Conservation (phyloP, 1,140 invertebrate species). For the Drosophila hydei region DNA sequence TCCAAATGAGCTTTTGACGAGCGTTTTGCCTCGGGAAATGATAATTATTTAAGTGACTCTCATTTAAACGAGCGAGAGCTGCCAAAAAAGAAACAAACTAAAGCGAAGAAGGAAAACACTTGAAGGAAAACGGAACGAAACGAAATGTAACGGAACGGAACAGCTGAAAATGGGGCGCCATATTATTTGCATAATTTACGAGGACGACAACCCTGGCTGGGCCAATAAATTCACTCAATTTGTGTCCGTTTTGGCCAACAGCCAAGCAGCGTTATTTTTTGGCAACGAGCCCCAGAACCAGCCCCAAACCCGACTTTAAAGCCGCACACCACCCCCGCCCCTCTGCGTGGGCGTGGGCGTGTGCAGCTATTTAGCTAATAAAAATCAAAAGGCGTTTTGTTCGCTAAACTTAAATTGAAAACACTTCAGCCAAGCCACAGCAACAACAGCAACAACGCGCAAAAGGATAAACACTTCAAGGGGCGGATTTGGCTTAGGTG, state of each 20-base stretch:
- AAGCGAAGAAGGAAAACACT: neutral
- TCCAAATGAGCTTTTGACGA: slow-evolving; percentile 77
- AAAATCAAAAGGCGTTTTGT: slow-evolving; percentile 82
- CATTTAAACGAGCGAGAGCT: slow-evolving; percentile 51
- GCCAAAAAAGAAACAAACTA: slow-evolving; percentile 46
- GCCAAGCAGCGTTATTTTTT: slow-evolving; percentile 55
- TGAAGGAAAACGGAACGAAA: neutral
- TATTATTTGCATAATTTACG: slow-evolving; percentile 76
- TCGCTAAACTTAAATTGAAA: slow-evolving; percentile 82
- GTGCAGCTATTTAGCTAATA: slow-evolving; percentile 60
- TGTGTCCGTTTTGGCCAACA: slow-evolving; percentile 31
- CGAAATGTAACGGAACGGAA: neutral
- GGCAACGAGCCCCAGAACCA: slow-evolving; percentile 20
- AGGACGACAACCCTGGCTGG: slow-evolving; percentile 70
- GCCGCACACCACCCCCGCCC: neutral
- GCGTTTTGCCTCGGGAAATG: slow-evolving; percentile 71
- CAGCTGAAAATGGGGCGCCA: slow-evolving; percentile 34
- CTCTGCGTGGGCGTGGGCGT: slow-evolving; percentile 31
- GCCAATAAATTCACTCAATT: slow-evolving; percentile 58
- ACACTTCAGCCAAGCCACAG: slow-evolving; percentile 65
- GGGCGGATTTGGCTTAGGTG: slow-evolving; percentile 77
- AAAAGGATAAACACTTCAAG: slow-evolving; percentile 79
- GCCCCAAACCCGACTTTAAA: neutral
- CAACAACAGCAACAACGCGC: slow-evolving; percentile 37
- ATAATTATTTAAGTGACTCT: slow-evolving; percentile 79